A percentile compares a stretch with the other conserved stretches of the same genome.
These are phyloP conservation scores for Polyploca ridens DNA, from an alignment of 2,888 invertebrate species.

Conservation along the genomic window DNA sequence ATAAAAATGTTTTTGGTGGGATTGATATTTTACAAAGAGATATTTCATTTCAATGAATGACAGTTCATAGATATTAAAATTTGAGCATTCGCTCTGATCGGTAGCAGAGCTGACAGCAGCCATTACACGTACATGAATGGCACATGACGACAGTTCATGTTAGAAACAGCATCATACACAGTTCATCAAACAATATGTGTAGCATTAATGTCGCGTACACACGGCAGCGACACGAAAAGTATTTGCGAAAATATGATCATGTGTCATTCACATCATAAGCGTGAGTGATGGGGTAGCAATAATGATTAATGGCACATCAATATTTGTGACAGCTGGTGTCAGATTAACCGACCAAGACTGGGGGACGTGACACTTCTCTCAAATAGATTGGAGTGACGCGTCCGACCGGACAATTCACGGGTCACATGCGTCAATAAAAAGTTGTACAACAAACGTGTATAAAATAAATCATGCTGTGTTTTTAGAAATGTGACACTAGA, in stretches of 20 bases:
- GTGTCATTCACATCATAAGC: constrained; percentile 28
- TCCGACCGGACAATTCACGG: constrained; percentile 16
- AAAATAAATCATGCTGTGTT: background rate
- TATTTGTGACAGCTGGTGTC: constrained; percentile 62
- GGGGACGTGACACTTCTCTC: constrained; percentile 51
- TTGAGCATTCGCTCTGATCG: background rate
- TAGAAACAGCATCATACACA: constrained; percentile 17
- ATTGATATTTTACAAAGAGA: too few species aligned
- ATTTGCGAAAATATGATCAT: constrained; percentile 22
- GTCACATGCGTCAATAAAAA: constrained; percentile 1
- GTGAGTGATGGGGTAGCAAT: constrained; percentile 28
- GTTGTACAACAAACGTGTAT: background rate
- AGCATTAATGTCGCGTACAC: constrained; percentile 31
- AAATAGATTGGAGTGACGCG: constrained; percentile 25
- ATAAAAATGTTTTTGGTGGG: too few species aligned
- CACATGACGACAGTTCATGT: constrained; percentile 14
- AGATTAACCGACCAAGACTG: constrained; percentile 56
- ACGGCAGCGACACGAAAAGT: constrained; percentile 36
- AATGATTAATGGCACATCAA: constrained; percentile 69
- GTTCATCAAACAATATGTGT: constrained; percentile 24
- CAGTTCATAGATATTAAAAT: background rate
- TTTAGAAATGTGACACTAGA: too few species aligned
- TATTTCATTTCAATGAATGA: too few species aligned
- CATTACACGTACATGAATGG: constrained; percentile 5
- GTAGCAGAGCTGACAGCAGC: background rate